These are phyloP conservation scores for Drosophila histrio DNA, from an alignment of 2,888 invertebrate genomes.

Conservation along the genomic window DNA sequence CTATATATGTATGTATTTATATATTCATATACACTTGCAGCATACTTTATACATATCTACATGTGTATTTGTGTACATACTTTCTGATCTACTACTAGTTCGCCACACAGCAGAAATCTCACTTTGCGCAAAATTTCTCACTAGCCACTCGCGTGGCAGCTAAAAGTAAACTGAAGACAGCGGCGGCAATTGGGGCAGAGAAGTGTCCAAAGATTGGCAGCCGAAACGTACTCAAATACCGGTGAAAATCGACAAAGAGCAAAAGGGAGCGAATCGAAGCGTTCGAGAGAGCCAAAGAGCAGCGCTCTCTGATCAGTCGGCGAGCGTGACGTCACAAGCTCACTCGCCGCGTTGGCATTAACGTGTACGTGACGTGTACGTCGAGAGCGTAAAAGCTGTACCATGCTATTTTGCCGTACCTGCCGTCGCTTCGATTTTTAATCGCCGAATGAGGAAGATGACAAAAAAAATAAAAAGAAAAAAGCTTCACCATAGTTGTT, in stretches of 20 bases:
- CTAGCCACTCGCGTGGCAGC: slow-evolving; percentile 49
- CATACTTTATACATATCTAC: background rate
- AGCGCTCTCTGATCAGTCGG: background rate
- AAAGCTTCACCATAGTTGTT: slow-evolving; percentile 24
- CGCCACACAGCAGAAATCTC: slow-evolving; percentile 25
- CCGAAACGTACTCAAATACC: slow-evolving; percentile 19
- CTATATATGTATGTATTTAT: background rate
- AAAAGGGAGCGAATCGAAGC: background rate
- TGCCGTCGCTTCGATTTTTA: background rate
- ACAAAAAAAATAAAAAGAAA: background rate
- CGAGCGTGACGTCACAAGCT: slow-evolving; percentile 28
- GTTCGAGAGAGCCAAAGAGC: background rate
- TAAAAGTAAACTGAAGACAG: slow-evolving; percentile 62
- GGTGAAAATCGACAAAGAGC: slow-evolving; percentile 15
- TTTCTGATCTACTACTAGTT: slow-evolving; percentile 33
- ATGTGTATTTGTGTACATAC: slow-evolving; percentile 28
- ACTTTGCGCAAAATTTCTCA: slow-evolving; percentile 36
- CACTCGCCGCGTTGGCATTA: background rate
- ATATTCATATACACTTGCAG: background rate
- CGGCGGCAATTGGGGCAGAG: slow-evolving; percentile 40
- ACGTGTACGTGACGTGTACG: slow-evolving; percentile 1
- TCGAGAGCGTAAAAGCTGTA: background rate
- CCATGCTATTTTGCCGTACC: background rate
- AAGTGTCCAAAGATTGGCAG: slow-evolving; percentile 16
- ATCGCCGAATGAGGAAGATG: slow-evolving; percentile 7